Conservation (phyloP, 2,113 vertebrate species). For the Cricetomys ansorgei region DNA sequence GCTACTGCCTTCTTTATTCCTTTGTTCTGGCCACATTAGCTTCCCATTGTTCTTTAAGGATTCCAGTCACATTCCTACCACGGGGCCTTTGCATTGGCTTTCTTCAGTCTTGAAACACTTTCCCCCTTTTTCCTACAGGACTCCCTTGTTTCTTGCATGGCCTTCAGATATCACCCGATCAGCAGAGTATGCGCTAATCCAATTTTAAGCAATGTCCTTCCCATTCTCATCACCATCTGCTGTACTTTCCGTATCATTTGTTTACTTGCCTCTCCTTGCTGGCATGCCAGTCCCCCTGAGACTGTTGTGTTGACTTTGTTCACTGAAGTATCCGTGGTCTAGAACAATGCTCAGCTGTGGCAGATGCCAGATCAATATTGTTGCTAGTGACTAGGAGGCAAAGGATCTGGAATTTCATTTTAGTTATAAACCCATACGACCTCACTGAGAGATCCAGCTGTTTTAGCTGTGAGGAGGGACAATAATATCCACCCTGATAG, state of each 20-base stretch:
- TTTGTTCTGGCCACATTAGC: not conserved
- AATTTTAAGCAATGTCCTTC: not conserved
- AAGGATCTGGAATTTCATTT: not conserved
- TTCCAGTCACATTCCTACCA: too few relatives aligned
- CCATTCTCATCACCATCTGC: not conserved
- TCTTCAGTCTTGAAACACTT: not conserved
- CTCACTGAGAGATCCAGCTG: not conserved
- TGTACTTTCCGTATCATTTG: not conserved
- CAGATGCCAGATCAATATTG: not conserved
- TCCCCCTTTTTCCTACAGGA: not conserved
- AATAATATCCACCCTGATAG: not conserved
- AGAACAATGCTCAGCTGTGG: not conserved
- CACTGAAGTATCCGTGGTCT: not conserved
- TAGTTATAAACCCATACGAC: not conserved
- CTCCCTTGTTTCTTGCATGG: not conserved
- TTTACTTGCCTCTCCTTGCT: not conserved
- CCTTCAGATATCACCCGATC: not conserved
- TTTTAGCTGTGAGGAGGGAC: not conserved
- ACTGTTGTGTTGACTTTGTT: not conserved
- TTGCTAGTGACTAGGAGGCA: not conserved
- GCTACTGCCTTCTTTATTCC: not conserved
- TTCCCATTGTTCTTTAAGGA: not conserved
- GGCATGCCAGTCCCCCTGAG: not conserved
- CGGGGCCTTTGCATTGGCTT: not conserved
- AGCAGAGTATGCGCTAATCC: not conserved